A percentile compares a stretch with the other conserved stretches of the same genome.
These are phyloP conservation scores for Stenchaetothrips biformis DNA, from an alignment of 2,888 invertebrate genomes.

Conservation along the genomic window DNA sequence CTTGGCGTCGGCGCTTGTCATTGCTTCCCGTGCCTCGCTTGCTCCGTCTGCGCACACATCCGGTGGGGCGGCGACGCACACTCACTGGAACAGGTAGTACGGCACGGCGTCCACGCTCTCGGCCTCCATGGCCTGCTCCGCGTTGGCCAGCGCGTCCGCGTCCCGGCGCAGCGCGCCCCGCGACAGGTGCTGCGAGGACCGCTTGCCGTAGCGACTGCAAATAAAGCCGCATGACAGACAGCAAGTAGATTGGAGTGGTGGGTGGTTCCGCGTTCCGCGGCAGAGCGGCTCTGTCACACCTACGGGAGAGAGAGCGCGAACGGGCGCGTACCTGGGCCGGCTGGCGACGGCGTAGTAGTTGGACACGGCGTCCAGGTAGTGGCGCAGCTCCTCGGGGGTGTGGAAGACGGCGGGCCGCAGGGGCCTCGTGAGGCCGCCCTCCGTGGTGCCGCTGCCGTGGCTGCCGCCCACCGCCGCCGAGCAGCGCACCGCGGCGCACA, in stretches of 20 bases:
- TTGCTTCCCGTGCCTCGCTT: no score
- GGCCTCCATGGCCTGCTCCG: conserved; percentile 36
- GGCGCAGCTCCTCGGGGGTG: conserved; percentile 51
- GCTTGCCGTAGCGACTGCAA: conserved; percentile 45
- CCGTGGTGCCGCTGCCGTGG: conserved; percentile 44
- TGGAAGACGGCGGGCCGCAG: conserved; percentile 52
- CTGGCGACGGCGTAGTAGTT: conserved; percentile 52
- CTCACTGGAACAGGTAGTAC: conserved; percentile 56
- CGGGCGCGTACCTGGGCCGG: conserved; percentile 40
- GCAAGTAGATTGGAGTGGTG: not conserved
- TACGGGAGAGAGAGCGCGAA: not conserved
- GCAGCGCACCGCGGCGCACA: conserved; percentile 48
- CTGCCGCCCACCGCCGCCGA: conserved; percentile 47
- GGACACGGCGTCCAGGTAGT: conserved; percentile 53
- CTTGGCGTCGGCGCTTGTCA: no score
- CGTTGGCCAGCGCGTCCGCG: conserved; percentile 48
- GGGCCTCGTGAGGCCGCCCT: conserved; percentile 52
- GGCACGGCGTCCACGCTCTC: conserved; percentile 53
- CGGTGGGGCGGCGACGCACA: conserved; percentile 51
- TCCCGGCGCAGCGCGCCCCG: conserved; percentile 40
- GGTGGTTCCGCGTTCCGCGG: not conserved
- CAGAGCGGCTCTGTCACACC: not conserved
- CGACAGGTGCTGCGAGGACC: conserved; percentile 45
- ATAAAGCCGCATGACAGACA: not conserved
- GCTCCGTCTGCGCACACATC: no score